Evolutionary conservation across 2,113 vertebrate genomes (phyloP).

Genomic region (Apteryx mantelli): DNA sequence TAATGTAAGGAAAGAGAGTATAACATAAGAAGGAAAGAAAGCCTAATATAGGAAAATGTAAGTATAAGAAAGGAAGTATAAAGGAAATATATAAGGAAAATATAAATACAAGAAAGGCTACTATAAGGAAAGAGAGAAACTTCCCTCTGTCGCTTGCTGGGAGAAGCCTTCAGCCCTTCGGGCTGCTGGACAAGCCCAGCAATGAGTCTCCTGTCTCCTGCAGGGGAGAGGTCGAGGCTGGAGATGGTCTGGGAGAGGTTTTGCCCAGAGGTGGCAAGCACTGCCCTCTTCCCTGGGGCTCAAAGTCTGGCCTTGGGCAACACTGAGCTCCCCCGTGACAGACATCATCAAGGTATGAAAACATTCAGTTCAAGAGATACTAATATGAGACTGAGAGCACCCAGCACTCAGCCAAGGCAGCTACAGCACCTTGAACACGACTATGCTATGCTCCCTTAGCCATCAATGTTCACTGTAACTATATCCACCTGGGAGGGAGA

Average conservation of each 20-base stretch:
- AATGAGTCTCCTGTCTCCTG: not conserved
- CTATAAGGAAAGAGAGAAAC: not conserved
- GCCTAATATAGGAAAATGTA: not conserved
- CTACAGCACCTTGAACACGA: not conserved
- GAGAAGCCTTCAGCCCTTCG: not conserved
- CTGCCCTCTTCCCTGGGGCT: too few relatives aligned
- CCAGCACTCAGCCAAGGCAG: not conserved
- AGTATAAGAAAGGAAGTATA: not conserved
- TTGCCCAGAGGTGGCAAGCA: too few relatives aligned
- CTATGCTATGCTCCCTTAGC: not conserved
- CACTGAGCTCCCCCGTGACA: too few relatives aligned
- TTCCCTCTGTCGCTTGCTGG: not conserved
- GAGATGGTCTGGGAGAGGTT: not conserved
- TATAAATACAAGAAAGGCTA: not conserved
- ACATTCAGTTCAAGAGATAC: not conserved
- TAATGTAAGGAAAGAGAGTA: not conserved
- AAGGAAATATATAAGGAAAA: not conserved
- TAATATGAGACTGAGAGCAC: not conserved
- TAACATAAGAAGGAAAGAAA: not conserved
- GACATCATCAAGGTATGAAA: not conserved
- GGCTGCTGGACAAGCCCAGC: not conserved
- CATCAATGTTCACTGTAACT: rapidly evolving
- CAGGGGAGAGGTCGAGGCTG: not conserved
- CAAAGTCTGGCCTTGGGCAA: too few relatives aligned
- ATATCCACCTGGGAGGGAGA: not conserved